phyloP scores from a whole-genome alignment of 2,797 vertebrate genomes.

The Lophius americanus region DNA sequence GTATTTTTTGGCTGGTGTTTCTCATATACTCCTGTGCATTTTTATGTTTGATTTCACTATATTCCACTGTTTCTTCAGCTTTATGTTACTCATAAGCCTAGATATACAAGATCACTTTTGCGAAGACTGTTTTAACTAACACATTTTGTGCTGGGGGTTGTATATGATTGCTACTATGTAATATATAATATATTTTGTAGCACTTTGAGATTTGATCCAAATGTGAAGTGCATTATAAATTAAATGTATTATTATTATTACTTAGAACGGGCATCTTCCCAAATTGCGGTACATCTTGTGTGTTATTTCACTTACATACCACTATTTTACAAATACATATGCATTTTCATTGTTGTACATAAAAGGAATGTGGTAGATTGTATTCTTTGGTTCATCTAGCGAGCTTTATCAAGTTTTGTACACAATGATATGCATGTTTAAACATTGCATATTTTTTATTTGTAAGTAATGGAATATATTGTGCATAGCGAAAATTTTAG shows the following conservation, averaged over 20 bases:
- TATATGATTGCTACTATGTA: conserved; percentile 2
- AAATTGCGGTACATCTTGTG: not conserved
- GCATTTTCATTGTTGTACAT: conserved; percentile 5
- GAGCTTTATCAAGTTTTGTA: not conserved
- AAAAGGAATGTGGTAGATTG: conserved; percentile 3
- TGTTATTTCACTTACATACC: no score
- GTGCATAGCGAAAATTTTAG: no score
- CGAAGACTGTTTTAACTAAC: not conserved
- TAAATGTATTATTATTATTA: no score
- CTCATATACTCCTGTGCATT: not conserved
- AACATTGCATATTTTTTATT: no score
- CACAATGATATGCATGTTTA: no score
- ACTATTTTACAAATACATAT: conserved; percentile 13
- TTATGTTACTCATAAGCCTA: not conserved
- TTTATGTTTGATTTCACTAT: conserved; percentile 9
- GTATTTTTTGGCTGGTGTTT: conserved; percentile 31
- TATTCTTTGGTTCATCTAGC: conserved; percentile 5
- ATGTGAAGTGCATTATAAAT: no score
- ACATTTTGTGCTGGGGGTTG: conserved; percentile 3
- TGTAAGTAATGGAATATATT: no score
- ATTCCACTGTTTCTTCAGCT: not conserved
- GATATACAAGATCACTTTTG: not conserved
- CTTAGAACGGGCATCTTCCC: no score
- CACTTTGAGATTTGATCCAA: no score
- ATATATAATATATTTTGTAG: no score